Conservation (phyloP, 37 sponge, comb jelly and placozoan species). For the Spongilla lacustris region DNA sequence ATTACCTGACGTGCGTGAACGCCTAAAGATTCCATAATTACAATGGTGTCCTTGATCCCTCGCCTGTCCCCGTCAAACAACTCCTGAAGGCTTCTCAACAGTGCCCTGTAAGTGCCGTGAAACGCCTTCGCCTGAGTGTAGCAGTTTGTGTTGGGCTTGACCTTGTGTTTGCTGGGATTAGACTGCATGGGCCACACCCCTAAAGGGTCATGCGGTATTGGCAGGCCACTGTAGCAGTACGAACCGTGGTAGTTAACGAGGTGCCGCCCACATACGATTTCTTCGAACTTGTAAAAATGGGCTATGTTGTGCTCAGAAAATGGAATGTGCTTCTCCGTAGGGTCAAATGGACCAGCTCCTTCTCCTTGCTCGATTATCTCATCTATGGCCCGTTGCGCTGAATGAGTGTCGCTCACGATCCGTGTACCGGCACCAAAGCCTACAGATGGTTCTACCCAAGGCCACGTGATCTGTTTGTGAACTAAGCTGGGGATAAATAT, state of each 20-base stretch:
- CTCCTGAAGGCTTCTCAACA: conserved; percentile 47
- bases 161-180: conserved; percentile 35
- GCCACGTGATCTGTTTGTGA: conserved; percentile 15
- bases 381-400: conserved; percentile 36
- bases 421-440: neutral
- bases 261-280: conserved; percentile 51
- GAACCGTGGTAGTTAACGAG: neutral
- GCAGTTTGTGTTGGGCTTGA: conserved; percentile 21
- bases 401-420: conserved; percentile 7
- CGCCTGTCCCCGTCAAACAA: conserved; percentile 7
- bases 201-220: conserved; percentile 36
- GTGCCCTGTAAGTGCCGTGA: conserved; percentile 36
- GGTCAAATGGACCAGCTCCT: conserved; percentile 50
- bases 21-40: neutral
- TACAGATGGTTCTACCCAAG: neutral
- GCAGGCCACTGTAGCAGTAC: conserved; percentile 22
- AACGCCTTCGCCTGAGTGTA: conserved; percentile 58
- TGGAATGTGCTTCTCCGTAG: neutral
- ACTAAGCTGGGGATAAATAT: neutral
- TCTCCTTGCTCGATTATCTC: conserved; percentile 65
- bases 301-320: neutral
- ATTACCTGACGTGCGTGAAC: neutral
- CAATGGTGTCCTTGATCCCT: neutral
- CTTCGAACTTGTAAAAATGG: conserved; percentile 62
- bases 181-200: conserved; percentile 81